These are phyloP conservation scores for Agonopterix arenella DNA, from an alignment of 2,888 invertebrate species.

Conservation along the genomic window DNA sequence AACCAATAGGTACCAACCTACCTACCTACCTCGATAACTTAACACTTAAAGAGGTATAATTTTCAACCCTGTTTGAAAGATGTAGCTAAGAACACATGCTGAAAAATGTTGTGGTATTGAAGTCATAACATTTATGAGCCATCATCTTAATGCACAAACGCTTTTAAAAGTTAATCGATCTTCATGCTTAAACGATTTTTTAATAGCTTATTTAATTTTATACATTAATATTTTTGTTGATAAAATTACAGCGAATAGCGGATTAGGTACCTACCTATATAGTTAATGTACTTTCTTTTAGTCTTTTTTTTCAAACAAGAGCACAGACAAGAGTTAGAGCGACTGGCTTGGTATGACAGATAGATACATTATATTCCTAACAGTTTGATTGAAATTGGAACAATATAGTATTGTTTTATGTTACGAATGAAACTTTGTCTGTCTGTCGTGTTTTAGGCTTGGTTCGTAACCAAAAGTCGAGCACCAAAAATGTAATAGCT, in stretches of 20 bases:
- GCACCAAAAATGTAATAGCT: conserved; percentile 77
- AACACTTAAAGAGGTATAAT: conserved; percentile 16
- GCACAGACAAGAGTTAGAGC: too few species aligned
- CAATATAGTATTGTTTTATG: conserved; percentile 53
- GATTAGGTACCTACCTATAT: too few species aligned
- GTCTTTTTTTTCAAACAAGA: too few species aligned
- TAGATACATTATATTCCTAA: conserved; percentile 19
- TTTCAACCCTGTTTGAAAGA: conserved; percentile 25
- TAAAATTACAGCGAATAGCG: too few species aligned
- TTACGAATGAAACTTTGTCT: conserved; percentile 43
- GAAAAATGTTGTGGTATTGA: conserved; percentile 44
- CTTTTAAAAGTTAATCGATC: conserved; percentile 67
- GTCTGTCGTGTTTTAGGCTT: conserved; percentile 35
- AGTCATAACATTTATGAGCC: conserved; percentile 49
- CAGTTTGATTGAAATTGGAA: conserved; percentile 40
- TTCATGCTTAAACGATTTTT: conserved; percentile 27
- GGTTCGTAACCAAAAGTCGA: conserved; percentile 60
- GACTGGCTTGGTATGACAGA: conserved; percentile 8
- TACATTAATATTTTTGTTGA: too few species aligned
- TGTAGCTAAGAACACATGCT: conserved; percentile 25
- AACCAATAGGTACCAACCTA: too few species aligned
- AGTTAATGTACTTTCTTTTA: too few species aligned
- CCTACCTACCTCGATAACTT: neutral
- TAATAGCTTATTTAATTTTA: too few species aligned
- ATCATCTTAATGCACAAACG: conserved; percentile 65